These are phyloP conservation scores for Eustalomyia histrio DNA, from an alignment of 2,888 invertebrate genomes.

Conservation along the genomic window DNA sequence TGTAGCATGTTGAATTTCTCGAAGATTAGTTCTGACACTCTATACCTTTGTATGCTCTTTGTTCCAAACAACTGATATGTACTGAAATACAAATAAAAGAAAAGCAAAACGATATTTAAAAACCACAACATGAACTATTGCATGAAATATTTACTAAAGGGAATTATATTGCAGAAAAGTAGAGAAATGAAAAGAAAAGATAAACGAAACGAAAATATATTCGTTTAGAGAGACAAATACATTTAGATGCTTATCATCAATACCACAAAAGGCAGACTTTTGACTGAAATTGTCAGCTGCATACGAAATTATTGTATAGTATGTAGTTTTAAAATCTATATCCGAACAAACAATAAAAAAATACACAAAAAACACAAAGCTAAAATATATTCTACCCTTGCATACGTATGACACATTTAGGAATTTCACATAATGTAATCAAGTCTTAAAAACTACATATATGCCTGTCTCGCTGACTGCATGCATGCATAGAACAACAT, in stretches of 20 bases:
- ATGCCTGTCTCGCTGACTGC: conserved; percentile 35
- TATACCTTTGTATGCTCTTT: too few species aligned
- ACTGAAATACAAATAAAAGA: not conserved
- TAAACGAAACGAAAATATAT: conserved; percentile 16
- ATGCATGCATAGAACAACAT: not conserved
- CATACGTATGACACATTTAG: conserved; percentile 43
- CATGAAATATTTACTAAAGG: too few species aligned
- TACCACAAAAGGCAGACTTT: conserved; percentile 52
- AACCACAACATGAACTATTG: conserved; percentile 39
- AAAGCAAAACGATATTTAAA: conserved; percentile 30
- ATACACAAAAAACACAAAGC: conserved; percentile 6
- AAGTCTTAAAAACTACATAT: conserved; percentile 30
- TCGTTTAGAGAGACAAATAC: conserved; percentile 40
- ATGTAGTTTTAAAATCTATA: conserved; percentile 45
- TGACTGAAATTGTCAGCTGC: conserved; percentile 59
- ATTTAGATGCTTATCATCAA: conserved; percentile 62
- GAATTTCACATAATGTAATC: conserved; percentile 53
- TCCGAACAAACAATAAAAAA: conserved; percentile 19
- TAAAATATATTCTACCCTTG: conserved; percentile 24
- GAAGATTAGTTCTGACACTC: too few species aligned
- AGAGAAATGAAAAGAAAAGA: conserved; percentile 22
- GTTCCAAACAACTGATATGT: not conserved
- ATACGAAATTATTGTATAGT: conserved; percentile 61
- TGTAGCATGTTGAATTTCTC: too few species aligned
- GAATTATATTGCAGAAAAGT: conserved; percentile 21